Percentiles rank a stretch among this genome's conserved stretches.
Conservation (phyloP, 2,888 invertebrate genomes). For the Drosophila stalkeri region DNA sequence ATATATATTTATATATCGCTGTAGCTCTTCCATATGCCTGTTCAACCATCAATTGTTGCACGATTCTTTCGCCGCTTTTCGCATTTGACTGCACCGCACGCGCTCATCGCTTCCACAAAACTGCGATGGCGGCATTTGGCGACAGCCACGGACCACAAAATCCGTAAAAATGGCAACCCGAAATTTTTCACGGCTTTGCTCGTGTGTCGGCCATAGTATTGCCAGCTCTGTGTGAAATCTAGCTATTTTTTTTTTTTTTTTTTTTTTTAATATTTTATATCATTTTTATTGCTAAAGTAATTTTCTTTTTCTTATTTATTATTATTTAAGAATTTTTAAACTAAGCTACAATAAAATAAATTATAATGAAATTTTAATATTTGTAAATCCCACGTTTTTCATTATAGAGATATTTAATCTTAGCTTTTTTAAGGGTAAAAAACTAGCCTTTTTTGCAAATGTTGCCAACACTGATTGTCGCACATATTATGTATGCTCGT, state of each 20-base stretch:
- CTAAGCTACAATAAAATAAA: too few species aligned
- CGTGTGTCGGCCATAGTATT: slow-evolving; percentile 11
- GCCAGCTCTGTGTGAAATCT: not conserved
- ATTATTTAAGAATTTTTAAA: too few species aligned
- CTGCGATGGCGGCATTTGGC: slow-evolving; percentile 60
- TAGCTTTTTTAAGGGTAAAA: not conserved
- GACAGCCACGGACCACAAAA: slow-evolving; percentile 47
- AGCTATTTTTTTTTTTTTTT: not conserved
- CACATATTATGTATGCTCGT: slow-evolving; percentile 17
- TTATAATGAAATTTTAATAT: too few species aligned
- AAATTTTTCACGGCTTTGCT: slow-evolving; percentile 61
- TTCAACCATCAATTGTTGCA: slow-evolving; percentile 62
- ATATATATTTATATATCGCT: slow-evolving; percentile 9
- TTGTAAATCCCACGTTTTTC: too few species aligned
- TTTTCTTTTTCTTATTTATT: too few species aligned
- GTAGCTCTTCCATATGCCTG: slow-evolving; percentile 39
- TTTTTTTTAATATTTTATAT: too few species aligned
- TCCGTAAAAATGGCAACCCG: slow-evolving; percentile 55
- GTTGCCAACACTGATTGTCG: slow-evolving; percentile 15
- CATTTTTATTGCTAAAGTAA: too few species aligned
- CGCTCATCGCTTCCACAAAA: slow-evolving; percentile 76
- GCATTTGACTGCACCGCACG: slow-evolving; percentile 69
- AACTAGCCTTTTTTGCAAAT: not conserved
- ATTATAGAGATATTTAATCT: too few species aligned
- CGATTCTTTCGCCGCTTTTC: slow-evolving; percentile 66